Percentiles rank a stretch among this genome's conserved stretches.
Evolutionary conservation across 2,888 invertebrate genomes (phyloP).

Genomic region (Molorchus minor): DNA sequence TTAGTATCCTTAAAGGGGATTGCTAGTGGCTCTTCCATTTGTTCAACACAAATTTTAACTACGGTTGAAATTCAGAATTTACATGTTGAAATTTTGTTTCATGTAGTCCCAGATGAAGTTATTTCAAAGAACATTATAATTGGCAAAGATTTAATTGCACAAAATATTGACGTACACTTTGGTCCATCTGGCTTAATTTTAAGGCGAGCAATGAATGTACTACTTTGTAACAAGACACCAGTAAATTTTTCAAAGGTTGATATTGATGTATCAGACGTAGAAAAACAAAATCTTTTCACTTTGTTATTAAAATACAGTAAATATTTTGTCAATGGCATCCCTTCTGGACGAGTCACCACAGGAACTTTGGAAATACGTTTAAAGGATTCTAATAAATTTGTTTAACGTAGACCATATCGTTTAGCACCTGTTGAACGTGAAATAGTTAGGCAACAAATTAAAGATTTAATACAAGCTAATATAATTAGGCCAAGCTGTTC

Average conservation of each 20-base stretch:
- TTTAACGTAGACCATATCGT: constrained; percentile 3
- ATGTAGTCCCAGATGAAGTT: background rate
- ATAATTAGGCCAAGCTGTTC: constrained; percentile 32
- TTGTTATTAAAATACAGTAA: background rate
- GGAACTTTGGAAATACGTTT: constrained; percentile 2
- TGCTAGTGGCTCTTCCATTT: constrained; percentile 1
- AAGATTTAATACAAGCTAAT: too few species aligned
- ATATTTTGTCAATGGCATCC: background rate
- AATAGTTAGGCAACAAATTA: background rate
- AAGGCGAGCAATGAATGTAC: background rate
- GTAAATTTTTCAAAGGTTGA: background rate
- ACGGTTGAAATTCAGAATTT: constrained; percentile 1
- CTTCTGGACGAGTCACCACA: background rate
- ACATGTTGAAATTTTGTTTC: too few species aligned
- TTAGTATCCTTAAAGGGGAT: background rate
- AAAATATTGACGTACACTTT: background rate
- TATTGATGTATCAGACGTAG: background rate
- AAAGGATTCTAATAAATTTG: background rate
- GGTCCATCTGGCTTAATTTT: background rate
- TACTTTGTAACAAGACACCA: background rate
- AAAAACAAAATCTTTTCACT: background rate
- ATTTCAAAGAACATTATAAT: background rate
- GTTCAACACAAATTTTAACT: background rate
- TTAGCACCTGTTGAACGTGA: background rate
- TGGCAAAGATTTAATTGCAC: background rate